Percentiles rank a stretch among this genome's conserved stretches.
These are phyloP conservation scores for Coracias cyanogaster DNA, from an alignment of 2,797 vertebrate genomes.

Conservation along the genomic window DNA sequence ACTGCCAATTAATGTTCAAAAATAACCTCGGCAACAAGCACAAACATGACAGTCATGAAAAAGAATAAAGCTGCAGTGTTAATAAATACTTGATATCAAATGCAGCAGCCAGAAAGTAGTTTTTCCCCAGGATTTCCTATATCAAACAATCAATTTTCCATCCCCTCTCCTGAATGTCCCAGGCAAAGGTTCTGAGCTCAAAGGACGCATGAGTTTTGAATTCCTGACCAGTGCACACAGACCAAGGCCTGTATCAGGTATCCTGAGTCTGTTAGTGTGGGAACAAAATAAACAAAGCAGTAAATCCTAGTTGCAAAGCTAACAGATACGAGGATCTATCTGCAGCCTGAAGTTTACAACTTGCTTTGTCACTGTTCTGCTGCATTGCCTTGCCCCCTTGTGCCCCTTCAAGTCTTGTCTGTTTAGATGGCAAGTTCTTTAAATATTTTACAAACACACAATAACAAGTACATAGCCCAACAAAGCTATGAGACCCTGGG, in stretches of 20 bases:
- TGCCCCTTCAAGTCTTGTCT: background rate
- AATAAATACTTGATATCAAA: background rate
- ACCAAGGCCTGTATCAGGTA: background rate
- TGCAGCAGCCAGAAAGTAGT: background rate
- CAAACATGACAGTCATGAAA: constrained; percentile 31
- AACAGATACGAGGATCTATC: background rate
- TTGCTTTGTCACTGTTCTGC: background rate
- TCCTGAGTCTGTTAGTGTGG: background rate
- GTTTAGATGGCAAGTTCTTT: background rate
- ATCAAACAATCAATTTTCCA: background rate
- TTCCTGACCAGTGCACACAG: background rate
- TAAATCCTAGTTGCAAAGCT: rapidly evolving
- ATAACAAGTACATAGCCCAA: background rate
- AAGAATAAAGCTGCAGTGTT: background rate
- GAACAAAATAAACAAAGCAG: background rate
- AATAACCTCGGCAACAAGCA: constrained; percentile 31
- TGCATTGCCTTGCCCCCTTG: background rate
- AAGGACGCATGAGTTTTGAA: background rate
- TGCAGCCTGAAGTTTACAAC: background rate
- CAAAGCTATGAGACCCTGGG: rapidly evolving
- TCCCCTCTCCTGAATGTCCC: background rate
- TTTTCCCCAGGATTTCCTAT: background rate
- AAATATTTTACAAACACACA: background rate
- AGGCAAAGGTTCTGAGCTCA: background rate
- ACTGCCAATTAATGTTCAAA: constrained; percentile 56